Evolutionary conservation across 2,888 invertebrate genomes (phyloP), one percentile per base, ranked within the genome.

Genomic region (Druceiella hillmani): DNA sequence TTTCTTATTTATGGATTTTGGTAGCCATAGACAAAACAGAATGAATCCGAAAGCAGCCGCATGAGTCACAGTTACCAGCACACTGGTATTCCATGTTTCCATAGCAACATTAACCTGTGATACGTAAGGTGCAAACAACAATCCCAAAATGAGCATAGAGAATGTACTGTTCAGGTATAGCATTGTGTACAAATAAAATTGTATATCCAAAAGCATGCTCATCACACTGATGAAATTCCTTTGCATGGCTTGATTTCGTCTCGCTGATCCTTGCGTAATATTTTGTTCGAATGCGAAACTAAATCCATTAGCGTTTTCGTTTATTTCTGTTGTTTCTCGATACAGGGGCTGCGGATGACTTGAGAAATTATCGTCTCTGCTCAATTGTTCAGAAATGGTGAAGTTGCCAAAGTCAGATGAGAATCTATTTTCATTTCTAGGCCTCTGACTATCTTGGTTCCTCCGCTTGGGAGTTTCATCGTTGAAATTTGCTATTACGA

Each of bases 171-270:
- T 70, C 15, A 76, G 52, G 46, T 75, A 66, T 33, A 75, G 57
- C 24, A 77, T 47, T 3, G 75, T 63, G 35, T 75, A 75, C 45
- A 76, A 59, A 50, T 78, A 79, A 56, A 78, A 78, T 35, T 70
- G 67, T 1, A 66, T 37, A 45, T 71, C 71, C 17, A 54, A 44
- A 17, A 72, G 49, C 64, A 70, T 69, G 41, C 63, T 66, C 2
- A 58, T 50, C 3, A 72, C 56, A 0, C 69, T 64, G 16, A 68
- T 65, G 25, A 68, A 59, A 40, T 71, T 68, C 54, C 70, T 71
- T 41, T 64, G 65, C 46, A 69, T 46, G 0, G 62, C 56, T 0
- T 68, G 68, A 0, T 70, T 71, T 34, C 72, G 53, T 47, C 71
- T 57, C 0, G 61, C 63, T 1, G 69, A 63, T 0, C 71, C 71